A percentile compares a stretch with the other conserved stretches of the same genome.
phyloP scores from a whole-genome alignment of 2,113 vertebrate genomes.

The Actenoides lindsayi region DNA sequence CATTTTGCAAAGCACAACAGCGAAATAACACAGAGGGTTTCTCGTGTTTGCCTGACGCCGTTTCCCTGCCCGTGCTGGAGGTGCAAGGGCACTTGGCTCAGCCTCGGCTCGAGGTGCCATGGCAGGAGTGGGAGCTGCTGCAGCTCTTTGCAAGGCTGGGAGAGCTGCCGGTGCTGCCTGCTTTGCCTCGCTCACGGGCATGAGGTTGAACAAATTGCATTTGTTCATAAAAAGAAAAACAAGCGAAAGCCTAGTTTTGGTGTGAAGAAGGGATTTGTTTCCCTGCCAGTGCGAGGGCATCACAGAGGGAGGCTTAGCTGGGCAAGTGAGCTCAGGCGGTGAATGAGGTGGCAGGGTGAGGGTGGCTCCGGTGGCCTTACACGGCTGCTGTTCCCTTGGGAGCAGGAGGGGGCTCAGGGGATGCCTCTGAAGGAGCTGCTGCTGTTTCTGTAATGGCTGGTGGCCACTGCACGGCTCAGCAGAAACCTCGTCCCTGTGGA shows the following conservation, averaged over 20 bases:
- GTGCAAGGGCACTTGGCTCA: not conserved
- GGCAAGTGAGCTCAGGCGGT: not conserved
- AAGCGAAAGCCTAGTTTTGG: not conserved
- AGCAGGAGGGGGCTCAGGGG: not conserved
- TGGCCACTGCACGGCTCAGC: rapidly evolving
- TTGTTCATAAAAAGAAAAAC: not conserved
- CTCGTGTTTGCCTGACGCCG: rapidly evolving
- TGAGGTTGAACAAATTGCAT: not conserved
- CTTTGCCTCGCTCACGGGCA: not conserved
- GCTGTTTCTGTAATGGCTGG: not conserved
- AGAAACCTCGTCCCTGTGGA: not conserved
- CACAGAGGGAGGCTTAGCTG: not conserved
- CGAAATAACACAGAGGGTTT: not conserved
- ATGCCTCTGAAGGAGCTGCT: not conserved
- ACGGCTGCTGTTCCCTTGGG: not conserved
- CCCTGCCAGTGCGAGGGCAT: not conserved
- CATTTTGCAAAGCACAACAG: not conserved
- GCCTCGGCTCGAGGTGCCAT: rapidly evolving
- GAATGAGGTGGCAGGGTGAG: not conserved
- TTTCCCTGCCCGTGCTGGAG: rapidly evolving
- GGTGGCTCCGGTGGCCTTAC: not conserved
- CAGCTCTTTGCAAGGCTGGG: not conserved
- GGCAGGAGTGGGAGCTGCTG: not conserved
- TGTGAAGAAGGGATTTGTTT: not conserved
- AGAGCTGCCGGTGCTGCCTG: not conserved